Percentiles rank a stretch among this genome's conserved stretches.
Conservation (phyloP, 2,888 invertebrate species). For the Branchipolynoe longqiensis region DNA sequence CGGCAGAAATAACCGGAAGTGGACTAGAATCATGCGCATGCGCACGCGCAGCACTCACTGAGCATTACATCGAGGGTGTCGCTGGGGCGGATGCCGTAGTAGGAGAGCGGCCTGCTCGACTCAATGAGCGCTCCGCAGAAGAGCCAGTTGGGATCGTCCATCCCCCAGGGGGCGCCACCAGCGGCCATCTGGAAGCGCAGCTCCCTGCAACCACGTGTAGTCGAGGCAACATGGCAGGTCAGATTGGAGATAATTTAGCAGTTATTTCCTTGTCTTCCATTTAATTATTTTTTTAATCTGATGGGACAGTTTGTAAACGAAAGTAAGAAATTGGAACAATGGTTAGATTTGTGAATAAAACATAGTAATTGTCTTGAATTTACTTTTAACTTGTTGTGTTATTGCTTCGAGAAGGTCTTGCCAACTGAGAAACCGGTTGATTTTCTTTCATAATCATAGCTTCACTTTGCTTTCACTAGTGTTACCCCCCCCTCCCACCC, state of each 20-base stretch:
- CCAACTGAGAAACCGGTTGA: no score
- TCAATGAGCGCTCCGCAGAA: constrained; percentile 61
- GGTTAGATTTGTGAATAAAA: neutral
- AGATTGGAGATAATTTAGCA: neutral
- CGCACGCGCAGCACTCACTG: no score
- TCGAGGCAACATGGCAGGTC: neutral
- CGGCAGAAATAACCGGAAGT: no score
- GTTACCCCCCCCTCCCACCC: no score
- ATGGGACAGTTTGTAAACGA: neutral
- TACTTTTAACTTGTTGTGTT: no score
- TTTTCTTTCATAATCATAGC: no score
- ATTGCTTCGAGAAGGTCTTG: no score
- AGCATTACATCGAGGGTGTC: constrained; percentile 57
- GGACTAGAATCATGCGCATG: no score
- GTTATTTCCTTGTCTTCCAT: neutral
- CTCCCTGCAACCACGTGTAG: neutral
- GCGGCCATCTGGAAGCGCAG: constrained; percentile 57
- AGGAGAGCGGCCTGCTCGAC: constrained; percentile 12
- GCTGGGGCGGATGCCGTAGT: constrained; percentile 56
- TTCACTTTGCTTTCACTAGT: no score
- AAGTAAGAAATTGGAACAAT: neutral
- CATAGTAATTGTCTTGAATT: neutral
- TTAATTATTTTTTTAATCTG: neutral
- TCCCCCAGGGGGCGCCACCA: constrained; percentile 58
- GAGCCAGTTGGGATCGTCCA: constrained; percentile 60